Conservation (phyloP, 2,797 vertebrate genomes). For the Xyrichtys novacula region DNA sequence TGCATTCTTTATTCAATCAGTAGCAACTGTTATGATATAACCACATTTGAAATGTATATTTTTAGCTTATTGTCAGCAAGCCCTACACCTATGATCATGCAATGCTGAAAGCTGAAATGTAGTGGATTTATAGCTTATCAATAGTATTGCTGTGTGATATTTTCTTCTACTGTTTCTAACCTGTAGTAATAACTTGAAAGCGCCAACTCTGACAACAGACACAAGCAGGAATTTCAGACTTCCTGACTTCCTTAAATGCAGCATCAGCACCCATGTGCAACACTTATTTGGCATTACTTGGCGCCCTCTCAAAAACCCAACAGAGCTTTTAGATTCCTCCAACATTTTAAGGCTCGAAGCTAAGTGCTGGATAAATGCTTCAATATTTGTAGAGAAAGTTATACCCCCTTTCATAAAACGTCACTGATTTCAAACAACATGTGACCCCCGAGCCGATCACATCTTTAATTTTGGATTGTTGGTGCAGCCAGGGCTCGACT, state of each 20-base stretch:
- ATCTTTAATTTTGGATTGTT: background rate
- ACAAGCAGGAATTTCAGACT: background rate
- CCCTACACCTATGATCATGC: background rate
- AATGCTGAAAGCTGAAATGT: background rate
- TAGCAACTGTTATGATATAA: background rate
- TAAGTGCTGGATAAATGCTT: no score
- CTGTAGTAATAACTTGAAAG: background rate
- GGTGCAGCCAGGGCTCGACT: background rate
- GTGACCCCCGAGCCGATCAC: background rate
- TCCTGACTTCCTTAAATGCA: constrained; percentile 16
- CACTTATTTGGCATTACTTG: constrained; percentile 2
- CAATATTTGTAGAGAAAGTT: background rate
- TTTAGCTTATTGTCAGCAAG: background rate
- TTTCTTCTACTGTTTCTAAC: background rate
- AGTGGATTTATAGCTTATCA: background rate
- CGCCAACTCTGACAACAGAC: background rate
- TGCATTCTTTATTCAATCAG: background rate
- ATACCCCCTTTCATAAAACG: background rate
- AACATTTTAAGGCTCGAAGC: no score
- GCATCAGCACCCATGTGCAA: constrained; percentile 32
- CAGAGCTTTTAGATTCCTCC: no score
- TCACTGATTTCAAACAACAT: background rate
- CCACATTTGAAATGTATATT: background rate
- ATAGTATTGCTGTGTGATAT: background rate
- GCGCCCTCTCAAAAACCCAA: background rate